phyloP scores from a whole-genome alignment of 2,888 invertebrate genomes.

The Fragum sueziense region DNA sequence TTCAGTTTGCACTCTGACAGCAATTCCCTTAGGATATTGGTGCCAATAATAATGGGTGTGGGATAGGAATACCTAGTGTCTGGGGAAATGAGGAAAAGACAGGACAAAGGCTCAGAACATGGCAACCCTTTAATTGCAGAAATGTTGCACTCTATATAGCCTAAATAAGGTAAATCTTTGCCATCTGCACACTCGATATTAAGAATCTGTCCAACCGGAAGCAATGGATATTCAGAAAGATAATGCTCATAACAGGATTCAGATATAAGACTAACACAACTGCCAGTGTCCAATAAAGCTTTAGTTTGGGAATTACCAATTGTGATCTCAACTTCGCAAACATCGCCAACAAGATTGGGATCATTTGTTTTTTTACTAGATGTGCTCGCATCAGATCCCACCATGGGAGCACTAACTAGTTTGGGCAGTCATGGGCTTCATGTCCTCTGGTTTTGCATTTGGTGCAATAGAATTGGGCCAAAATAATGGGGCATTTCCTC shows the following conservation, averaged over 20 bases:
- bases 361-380: neutral
- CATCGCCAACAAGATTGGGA: constrained; percentile 17
- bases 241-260: neutral
- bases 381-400: constrained; percentile 9
- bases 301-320: neutral
- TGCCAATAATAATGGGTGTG: constrained; percentile 10
- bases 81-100: constrained; percentile 4
- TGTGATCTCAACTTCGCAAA: neutral
- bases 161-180: constrained; percentile 1
- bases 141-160: constrained; percentile 6
- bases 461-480: too few relatives aligned
- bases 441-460: too few relatives aligned
- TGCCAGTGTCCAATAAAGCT: constrained; percentile 12
- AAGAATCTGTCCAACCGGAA: neutral
- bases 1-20: neutral
- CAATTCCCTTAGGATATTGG: neutral
- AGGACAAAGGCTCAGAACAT: neutral
- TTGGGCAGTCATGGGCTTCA: too few relatives aligned
- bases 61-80: neutral
- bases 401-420: constrained; percentile 2
- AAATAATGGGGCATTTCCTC: too few relatives aligned
- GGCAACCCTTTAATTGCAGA: neutral
- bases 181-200: constrained; percentile 38
- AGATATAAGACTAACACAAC: constrained; percentile 11
- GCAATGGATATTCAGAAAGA: neutral